Evolutionary conservation across 1,140 invertebrate genomes (phyloP), one percentile per base, ranked within the genome.

Genomic region (Leptestheria dahalacensis): DNA sequence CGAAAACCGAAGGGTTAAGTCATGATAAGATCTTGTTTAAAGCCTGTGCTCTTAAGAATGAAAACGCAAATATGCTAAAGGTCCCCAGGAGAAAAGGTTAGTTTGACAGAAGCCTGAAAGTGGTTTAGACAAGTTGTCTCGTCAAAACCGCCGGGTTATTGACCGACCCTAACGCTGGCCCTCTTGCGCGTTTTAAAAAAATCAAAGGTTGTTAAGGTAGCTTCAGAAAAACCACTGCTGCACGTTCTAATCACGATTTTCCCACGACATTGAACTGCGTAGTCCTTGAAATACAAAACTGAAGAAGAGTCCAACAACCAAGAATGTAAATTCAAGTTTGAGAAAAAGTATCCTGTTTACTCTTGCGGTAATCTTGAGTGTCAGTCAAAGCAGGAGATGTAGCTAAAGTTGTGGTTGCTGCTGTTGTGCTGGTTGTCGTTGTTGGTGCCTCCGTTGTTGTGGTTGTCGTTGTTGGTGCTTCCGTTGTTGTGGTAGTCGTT

Each of bases 261-360:
- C 48, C 48, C 48, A 54, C 41, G 59, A 23, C 24, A 58, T 58
- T 58, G 46, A 58, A 52, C 49, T 49, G 23, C 21, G 25, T 11
- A 55, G 28, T 52, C 15, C 12, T n/a, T n/a, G n/a, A 52, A 28
- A n/a, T 21, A 21, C 24, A 24, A 3, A 50, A 47, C 15, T 28
- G 10, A n/a, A n/a, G n/a, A n/a, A n/a, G n/a, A 50, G 18, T 15
- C 50, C 23, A n/a, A 18, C 15, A 4, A 57, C 6, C 24, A 51
- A 49, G 28, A 12, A 58, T 50, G 25, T 29, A 33, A 46, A 23
- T 18, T 20, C 11, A 20, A 50, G 11, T 59, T 48, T n/a, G 29
- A 24, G 58, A 26, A 28, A 53, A 52, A 21, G 15, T 4, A 48
- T 33, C 48, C n/a, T 15, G 33, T 41, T 41, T 41, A 41, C 58